Evolutionary conservation across 2,113 vertebrate genomes (phyloP).

Genomic region (Psittacula cyanocephala): DNA sequence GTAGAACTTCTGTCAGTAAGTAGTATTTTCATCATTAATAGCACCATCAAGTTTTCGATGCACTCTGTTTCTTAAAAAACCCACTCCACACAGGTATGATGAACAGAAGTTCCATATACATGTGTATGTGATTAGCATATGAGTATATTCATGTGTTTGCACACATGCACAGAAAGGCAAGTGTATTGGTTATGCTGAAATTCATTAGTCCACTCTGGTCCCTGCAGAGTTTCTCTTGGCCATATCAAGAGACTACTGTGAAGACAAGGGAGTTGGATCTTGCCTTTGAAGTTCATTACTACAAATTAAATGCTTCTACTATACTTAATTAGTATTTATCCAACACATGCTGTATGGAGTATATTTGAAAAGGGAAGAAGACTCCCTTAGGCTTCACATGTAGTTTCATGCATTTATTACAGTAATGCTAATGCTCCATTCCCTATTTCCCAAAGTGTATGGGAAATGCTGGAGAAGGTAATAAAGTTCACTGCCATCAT

Average conservation of each 20-base stretch:
- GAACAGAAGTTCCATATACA: rapidly evolving
- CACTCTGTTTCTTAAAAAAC: neutral
- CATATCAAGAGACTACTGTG: neutral
- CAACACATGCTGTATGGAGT: neutral
- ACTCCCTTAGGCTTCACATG: neutral
- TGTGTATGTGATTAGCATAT: neutral
- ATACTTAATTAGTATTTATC: neutral
- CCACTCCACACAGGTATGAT: neutral
- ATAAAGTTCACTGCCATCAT: neutral
- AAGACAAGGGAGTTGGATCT: neutral
- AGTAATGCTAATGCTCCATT: neutral
- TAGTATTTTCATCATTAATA: neutral
- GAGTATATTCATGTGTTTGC: rapidly evolving
- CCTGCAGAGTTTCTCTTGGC: neutral
- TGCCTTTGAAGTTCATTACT: neutral
- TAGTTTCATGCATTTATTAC: neutral
- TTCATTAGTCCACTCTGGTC: neutral
- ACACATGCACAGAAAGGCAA: neutral
- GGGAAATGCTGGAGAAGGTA: neutral
- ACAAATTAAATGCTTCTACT: neutral
- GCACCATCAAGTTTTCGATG: neutral
- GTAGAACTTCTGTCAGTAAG: neutral
- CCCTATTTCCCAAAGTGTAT: neutral
- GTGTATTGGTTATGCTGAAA: neutral
- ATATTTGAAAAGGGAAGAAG: neutral